Percentiles rank a stretch among this genome's conserved stretches.
Conservation (phyloP, 37 sponge, comb jelly and placozoan species). For the Agelas oroides region DNA sequence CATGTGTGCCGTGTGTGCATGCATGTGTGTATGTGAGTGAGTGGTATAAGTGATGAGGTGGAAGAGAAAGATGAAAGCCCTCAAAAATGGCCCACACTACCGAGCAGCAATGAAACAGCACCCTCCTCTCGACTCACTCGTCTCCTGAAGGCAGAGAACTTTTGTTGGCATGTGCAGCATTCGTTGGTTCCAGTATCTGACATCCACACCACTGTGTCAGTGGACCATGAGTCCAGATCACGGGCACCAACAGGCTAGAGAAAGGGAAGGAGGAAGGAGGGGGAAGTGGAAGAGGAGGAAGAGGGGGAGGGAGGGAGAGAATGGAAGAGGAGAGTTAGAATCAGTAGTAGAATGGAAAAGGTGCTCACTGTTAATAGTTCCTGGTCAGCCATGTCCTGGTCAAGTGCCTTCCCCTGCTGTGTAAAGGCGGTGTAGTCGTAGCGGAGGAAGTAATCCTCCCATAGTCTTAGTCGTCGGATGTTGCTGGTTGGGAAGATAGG, state of each 20-base stretch:
- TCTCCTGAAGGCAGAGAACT: constrained; percentile 79
- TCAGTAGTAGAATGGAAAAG: no score
- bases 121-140: background rate
- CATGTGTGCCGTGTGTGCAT: no score
- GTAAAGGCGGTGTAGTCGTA: constrained; percentile 73
- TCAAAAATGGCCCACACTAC: no score
- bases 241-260: background rate
- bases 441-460: constrained; percentile 95
- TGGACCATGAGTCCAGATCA: constrained; percentile 15
- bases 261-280: background rate
- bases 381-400: background rate
- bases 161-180: constrained; percentile 81
- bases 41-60: no score
- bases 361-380: no score
- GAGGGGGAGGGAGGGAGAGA: constrained; percentile 1
- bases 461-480: constrained; percentile 84
- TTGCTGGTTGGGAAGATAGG: constrained; percentile 62
- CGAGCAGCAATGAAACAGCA: no score
- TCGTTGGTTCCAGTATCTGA: constrained; percentile 73
- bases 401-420: background rate
- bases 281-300: background rate
- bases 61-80: no score
- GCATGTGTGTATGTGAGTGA: no score
- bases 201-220: constrained; percentile 92
- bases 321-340: no score